phyloP scores from a whole-genome alignment of 2,113 vertebrate genomes.

The Xiphias gladius region DNA sequence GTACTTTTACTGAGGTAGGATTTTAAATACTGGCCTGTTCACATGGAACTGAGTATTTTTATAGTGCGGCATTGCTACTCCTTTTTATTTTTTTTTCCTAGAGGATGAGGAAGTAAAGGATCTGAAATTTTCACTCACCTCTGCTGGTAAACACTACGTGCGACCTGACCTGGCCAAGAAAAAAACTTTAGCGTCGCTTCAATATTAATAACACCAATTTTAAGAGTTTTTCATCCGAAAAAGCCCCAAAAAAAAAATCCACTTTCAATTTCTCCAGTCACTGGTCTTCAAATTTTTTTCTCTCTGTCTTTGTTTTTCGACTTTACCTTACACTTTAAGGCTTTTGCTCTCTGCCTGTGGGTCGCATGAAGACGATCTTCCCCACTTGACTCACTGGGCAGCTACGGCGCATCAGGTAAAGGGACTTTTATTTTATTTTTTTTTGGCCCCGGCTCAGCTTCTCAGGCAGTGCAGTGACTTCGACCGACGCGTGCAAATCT shows the following conservation, averaged over 20 bases:
- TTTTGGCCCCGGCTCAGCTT: too few relatives aligned
- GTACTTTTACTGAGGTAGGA: too few relatives aligned
- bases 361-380: neutral
- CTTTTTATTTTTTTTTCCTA: too few relatives aligned
- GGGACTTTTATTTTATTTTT: too few relatives aligned
- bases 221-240: neutral
- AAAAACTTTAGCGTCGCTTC: neutral
- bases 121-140: neutral
- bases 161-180: neutral
- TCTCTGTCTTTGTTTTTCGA: neutral
- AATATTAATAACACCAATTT: neutral
- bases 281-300: too few relatives aligned
- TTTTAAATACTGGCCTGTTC: too few relatives aligned
- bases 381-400: too few relatives aligned
- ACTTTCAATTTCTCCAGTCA: neutral
- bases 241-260: neutral
- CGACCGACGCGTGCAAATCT: too few relatives aligned
- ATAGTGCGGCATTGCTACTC: too few relatives aligned
- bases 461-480: too few relatives aligned
- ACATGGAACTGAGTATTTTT: too few relatives aligned
- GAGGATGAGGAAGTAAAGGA: neutral
- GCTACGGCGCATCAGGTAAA: too few relatives aligned
- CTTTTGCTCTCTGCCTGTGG: neutral
- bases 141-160: neutral
- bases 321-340: neutral